Evolutionary conservation across 2,888 invertebrate genomes (phyloP).

Genomic region (Ophonus ardosiacus): DNA sequence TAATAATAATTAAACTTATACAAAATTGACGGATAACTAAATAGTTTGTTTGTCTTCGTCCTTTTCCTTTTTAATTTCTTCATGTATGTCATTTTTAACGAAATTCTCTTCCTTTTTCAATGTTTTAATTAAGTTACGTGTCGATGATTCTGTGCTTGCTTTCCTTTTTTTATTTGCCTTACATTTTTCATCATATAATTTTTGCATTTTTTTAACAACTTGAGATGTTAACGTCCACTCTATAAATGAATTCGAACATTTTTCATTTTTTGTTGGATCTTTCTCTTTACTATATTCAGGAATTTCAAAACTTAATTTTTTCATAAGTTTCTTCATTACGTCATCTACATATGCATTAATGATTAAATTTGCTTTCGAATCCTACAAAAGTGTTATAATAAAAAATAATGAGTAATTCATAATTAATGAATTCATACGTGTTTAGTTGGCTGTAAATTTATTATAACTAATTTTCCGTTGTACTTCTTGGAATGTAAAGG

Average conservation of each 20-base stretch:
- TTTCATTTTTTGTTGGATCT: conserved; percentile 79
- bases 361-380: conserved; percentile 92
- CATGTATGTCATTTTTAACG: conserved; percentile 56
- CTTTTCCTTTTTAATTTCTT: conserved; percentile 21
- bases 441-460: conserved; percentile 98
- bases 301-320: conserved; percentile 85
- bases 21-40: too few species aligned
- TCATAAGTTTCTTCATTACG: conserved; percentile 86
- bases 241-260: conserved; percentile 72
- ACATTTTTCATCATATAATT: conserved; percentile 78
- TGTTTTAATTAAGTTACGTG: conserved; percentile 64
- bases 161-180: conserved; percentile 72
- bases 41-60: background rate
- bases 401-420: conserved; percentile 39
- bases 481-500: conserved; percentile 91
- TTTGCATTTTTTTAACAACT: conserved; percentile 81
- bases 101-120: conserved; percentile 62
- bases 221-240: conserved; percentile 86
- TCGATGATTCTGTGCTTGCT: conserved; percentile 66
- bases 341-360: conserved; percentile 94
- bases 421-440: conserved; percentile 81
- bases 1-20: conserved; percentile 45
- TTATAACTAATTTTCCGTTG: conserved; percentile 92
- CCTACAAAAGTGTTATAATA: conserved; percentile 78
- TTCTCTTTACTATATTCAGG: conserved; percentile 82